A percentile compares a stretch with the other conserved stretches of the same genome.
phyloP scores from a whole-genome alignment of 2,888 invertebrate genomes.

The Cremastobaeus sp. region DNA sequence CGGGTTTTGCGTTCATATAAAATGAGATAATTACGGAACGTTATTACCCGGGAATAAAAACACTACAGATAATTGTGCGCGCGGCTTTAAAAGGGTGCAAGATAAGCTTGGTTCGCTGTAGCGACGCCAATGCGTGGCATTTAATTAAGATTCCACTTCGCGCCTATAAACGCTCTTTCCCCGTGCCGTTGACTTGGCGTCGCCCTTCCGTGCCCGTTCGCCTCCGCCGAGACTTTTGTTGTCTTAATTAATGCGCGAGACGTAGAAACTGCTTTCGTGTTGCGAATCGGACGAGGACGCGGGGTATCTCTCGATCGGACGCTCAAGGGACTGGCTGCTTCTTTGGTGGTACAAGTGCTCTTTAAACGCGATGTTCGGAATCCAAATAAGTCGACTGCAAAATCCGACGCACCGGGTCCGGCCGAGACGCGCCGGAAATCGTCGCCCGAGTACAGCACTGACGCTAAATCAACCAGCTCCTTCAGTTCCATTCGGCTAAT shows the following conservation, averaged over 20 bases:
- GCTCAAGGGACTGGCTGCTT: constrained; percentile 38
- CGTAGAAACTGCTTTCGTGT: constrained; percentile 63
- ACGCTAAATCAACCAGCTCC: constrained; percentile 26
- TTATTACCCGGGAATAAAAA: constrained; percentile 55
- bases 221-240: constrained; percentile 70
- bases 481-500: too few species aligned
- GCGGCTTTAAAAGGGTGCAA: constrained; percentile 46
- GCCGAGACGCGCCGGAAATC: constrained; percentile 21
- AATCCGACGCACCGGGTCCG: constrained; percentile 10
- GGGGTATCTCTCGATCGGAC: constrained; percentile 52
- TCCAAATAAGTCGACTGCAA: constrained; percentile 58
- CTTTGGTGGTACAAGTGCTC: constrained; percentile 54
- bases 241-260: constrained; percentile 71
- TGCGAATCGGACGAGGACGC: constrained; percentile 44
- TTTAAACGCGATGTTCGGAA: constrained; percentile 57
- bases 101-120: constrained; percentile 53
- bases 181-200: constrained; percentile 19
- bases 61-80: constrained; percentile 49
- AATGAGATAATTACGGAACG: constrained; percentile 52
- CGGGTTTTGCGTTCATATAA: constrained; percentile 40
- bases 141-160: constrained; percentile 61
- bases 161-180: constrained; percentile 51
- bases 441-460: constrained; percentile 38
- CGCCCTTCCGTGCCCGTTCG: constrained; percentile 5
- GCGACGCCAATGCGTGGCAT: constrained; percentile 57